Conservation (phyloP, 2,888 invertebrate species). For the Papilio protenor region DNA sequence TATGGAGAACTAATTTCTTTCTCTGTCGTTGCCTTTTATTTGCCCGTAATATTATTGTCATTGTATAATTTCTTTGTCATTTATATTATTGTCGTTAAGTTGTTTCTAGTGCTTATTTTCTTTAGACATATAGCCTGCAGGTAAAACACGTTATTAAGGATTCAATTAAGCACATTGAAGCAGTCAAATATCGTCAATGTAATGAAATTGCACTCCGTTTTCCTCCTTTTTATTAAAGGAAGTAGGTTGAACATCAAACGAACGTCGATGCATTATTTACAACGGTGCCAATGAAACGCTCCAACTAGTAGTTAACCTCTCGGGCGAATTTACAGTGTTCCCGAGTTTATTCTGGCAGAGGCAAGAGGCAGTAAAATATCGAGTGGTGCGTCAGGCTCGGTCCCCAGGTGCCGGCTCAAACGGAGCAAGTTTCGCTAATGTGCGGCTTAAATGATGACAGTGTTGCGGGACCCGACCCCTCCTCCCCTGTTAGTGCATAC, state of each 20-base stretch:
- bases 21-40: conserved; percentile 18
- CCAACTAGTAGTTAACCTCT: conserved; percentile 54
- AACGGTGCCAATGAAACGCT: conserved; percentile 56
- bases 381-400: conserved; percentile 65
- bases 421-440: conserved; percentile 81
- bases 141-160: not conserved
- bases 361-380: conserved; percentile 70
- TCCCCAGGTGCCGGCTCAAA: conserved; percentile 77
- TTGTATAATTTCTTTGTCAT: not conserved
- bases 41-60: conserved; percentile 2
- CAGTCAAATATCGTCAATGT: conserved; percentile 1
- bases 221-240: conserved; percentile 20
- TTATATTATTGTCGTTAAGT: not conserved
- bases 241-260: conserved; percentile 22
- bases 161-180: not conserved
- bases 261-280: conserved; percentile 42
- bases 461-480: conserved; percentile 61
- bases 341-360: conserved; percentile 61
- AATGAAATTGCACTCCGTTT: conserved; percentile 13
- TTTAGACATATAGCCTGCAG: not conserved
- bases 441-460: conserved; percentile 82
- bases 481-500: conserved; percentile 20
- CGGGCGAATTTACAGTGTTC: conserved; percentile 69
- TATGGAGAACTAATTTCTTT: conserved; percentile 36
- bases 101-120: not conserved